Conservation (phyloP, 1,140 invertebrate genomes). For the Drosophila sechellia region DNA sequence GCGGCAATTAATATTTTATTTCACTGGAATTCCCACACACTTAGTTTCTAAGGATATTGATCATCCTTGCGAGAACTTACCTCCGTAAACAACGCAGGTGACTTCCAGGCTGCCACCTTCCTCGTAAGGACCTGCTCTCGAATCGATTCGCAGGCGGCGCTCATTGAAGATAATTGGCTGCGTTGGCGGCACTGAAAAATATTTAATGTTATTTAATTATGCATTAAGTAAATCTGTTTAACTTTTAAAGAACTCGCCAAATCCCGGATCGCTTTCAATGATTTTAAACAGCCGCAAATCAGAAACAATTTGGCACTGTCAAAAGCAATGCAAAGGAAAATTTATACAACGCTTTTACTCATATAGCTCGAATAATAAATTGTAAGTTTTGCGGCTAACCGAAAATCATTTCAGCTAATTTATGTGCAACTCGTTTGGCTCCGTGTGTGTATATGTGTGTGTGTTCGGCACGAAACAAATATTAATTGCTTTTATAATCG, state of each 20-base stretch:
- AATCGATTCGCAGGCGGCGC: constrained; percentile 88
- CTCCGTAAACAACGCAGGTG: constrained; percentile 93
- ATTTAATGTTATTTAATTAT: constrained; percentile 65
- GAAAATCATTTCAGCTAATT: constrained; percentile 73
- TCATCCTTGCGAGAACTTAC: constrained; percentile 86
- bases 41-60: not conserved
- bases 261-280: not conserved
- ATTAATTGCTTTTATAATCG: constrained; percentile 66
- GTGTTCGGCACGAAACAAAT: constrained; percentile 33
- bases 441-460: not conserved
- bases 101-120: constrained; percentile 93
- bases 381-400: constrained; percentile 68
- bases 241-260: not conserved
- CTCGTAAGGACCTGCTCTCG: constrained; percentile 92
- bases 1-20: constrained; percentile 32
- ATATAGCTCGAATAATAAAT: constrained; percentile 58
- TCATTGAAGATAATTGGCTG: constrained; percentile 93
- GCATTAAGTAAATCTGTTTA: constrained; percentile 8
- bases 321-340: constrained; percentile 21
- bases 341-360: constrained; percentile 13
- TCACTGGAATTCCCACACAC: too few species aligned
- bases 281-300: constrained; percentile 53
- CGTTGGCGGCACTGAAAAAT: constrained; percentile 90
- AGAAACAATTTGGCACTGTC: constrained; percentile 56
- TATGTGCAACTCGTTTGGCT: constrained; percentile 40